Percentiles rank a stretch among this genome's conserved stretches.
These are phyloP conservation scores for Exocentrus adspersus DNA, from an alignment of 2,888 invertebrate genomes.

Conservation along the genomic window DNA sequence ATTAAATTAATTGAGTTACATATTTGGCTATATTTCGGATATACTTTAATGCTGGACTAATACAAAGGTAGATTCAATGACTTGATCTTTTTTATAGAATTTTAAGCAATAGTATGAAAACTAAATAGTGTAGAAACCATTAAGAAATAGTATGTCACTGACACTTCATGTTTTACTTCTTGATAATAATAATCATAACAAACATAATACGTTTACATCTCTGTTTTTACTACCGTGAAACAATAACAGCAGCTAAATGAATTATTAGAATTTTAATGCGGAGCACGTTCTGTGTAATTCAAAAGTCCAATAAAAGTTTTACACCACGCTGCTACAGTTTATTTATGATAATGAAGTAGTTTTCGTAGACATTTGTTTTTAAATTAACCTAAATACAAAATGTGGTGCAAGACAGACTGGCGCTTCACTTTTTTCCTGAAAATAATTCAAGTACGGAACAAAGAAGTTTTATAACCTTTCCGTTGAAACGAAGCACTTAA, in stretches of 20 bases:
- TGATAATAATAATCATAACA: conserved; percentile 6
- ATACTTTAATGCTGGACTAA: too few species aligned
- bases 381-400: conserved; percentile 50
- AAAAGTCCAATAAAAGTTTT: conserved; percentile 44
- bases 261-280: conserved; percentile 37
- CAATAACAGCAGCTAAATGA: conserved; percentile 25
- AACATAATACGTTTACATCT: conserved; percentile 7
- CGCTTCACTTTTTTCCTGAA: conserved; percentile 44
- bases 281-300: conserved; percentile 38
- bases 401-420: conserved; percentile 42
- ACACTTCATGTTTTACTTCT: background rate
- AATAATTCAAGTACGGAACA: conserved; percentile 46
- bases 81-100: too few species aligned
- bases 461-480: conserved; percentile 45
- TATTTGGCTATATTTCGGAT: too few species aligned
- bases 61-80: too few species aligned
- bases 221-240: conserved; percentile 8
- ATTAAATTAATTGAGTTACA: too few species aligned
- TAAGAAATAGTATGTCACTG: too few species aligned
- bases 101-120: too few species aligned
- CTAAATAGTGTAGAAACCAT: too few species aligned
- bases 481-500: conserved; percentile 46
- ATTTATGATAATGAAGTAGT: conserved; percentile 50
- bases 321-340: conserved; percentile 41
- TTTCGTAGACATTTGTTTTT: conserved; percentile 47